Evolutionary conservation across 2,888 invertebrate species (phyloP).

Genomic region (Rotaria sp.): DNA sequence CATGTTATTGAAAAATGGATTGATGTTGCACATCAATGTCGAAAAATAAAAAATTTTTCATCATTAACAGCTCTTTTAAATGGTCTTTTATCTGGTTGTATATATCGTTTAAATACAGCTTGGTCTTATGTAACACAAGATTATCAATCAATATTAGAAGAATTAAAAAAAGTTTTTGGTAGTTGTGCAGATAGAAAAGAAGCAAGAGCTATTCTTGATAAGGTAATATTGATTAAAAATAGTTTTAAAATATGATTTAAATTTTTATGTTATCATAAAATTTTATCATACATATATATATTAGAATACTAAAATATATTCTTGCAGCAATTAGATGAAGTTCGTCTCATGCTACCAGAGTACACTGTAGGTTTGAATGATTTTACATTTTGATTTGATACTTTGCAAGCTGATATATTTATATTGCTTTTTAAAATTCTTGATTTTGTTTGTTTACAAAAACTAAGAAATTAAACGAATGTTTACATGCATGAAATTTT

Average conservation of each 20-base stretch:
- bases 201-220: background rate
- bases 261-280: no score
- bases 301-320: background rate
- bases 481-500: background rate
- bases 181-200: slow-evolving; percentile 28
- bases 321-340: slow-evolving; percentile 15
- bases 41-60: slow-evolving; percentile 92
- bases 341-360: background rate
- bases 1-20: slow-evolving; percentile 87
- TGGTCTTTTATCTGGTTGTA: slow-evolving; percentile 82
- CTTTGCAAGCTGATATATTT: background rate
- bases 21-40: slow-evolving; percentile 72
- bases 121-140: slow-evolving; percentile 64
- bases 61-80: slow-evolving; percentile 94
- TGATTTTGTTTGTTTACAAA: background rate
- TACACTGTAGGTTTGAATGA: background rate
- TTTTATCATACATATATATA: background rate
- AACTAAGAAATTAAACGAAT: background rate
- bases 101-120: slow-evolving; percentile 80
- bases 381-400: background rate
- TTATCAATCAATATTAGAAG: background rate
- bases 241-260: no score
- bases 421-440: background rate
- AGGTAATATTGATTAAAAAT: background rate
- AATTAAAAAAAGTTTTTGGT: background rate